A percentile compares a stretch with the other conserved stretches of the same genome.
Evolutionary conservation across 2,888 invertebrate species (phyloP).

Genomic region (Philonicus albiceps): DNA sequence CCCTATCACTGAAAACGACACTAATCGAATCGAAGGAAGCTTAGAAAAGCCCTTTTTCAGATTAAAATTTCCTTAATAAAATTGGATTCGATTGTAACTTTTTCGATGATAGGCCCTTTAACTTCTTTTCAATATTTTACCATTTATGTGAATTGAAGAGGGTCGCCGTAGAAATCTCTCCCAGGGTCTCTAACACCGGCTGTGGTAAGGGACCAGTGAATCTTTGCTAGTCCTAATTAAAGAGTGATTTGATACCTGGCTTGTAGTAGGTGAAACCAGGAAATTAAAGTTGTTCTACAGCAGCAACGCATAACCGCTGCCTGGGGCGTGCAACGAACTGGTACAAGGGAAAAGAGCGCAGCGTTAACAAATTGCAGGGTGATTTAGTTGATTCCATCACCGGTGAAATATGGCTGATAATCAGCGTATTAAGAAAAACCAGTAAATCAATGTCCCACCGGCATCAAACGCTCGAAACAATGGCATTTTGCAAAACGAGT

Average conservation of each 20-base stretch:
- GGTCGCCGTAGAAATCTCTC: no score
- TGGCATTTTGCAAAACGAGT: constrained; percentile 17
- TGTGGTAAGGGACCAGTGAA: background rate
- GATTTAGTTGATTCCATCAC: background rate
- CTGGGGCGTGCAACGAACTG: background rate
- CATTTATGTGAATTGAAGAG: no score
- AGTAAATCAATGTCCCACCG: constrained; percentile 31
- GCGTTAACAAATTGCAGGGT: constrained; percentile 19
- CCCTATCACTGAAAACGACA: no score
- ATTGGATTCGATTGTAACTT: no score
- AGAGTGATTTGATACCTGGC: background rate
- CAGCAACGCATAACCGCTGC: background rate
- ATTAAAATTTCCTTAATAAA: no score
- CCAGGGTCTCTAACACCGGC: no score
- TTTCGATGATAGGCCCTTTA: no score
- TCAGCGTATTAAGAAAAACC: constrained; percentile 18
- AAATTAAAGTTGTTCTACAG: background rate
- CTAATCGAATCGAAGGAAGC: no score
- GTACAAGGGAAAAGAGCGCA: background rate
- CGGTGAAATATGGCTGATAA: constrained; percentile 19
- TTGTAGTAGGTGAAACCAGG: background rate
- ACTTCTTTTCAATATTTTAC: no score
- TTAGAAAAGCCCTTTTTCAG: no score
- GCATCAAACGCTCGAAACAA: constrained; percentile 6
- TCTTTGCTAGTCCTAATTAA: background rate